Base-by-base conservation (phyloP, 2,797 vertebrate species). In the Coendou prehensilis region DNA sequence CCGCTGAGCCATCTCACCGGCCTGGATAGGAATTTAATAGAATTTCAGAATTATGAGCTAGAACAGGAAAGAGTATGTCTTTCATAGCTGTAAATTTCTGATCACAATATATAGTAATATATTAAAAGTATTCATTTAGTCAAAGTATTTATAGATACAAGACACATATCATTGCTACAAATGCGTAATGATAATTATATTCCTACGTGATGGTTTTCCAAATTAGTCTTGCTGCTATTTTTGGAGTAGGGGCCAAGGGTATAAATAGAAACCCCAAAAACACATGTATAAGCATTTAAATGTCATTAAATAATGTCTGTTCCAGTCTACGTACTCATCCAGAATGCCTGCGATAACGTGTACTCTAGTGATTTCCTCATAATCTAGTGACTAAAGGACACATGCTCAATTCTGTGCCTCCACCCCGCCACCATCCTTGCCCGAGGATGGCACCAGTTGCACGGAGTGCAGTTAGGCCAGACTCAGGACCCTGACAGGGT, bases 371-470 rank as follows among this genome's bases (percentile, higher is more conserved):
- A 41, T 56, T 57, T 7, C 20, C 6, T 5, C 6, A 28, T 22
- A 10, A 37, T 2, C 11, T 78, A n/a, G 2, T 76, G 28, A 41
- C 37, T 41, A 3, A 59, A 50, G 41, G 71, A 80, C n/a, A 3
- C 37, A 61, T 13, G 1, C 7, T 59, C 11, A 33, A 18, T 10
- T n/a, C 56, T 59, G 56, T 2, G 28, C 4, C 18, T 9, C 14
- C 6, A 0, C 37, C 1, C 71, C 2, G 2, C 47, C 10, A 22
- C 5, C 11, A 6, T 18, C 20, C 6, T 28, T 28, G 17, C 22
- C 37, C 57, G 6, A 20, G 14, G 54, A 4, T 9, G 22, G 28
- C 6, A 13, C 13, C 28, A 8, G 5, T 45, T 78, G 9, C 4
- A 47, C 28, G 22, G 33, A 37, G n/a, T 14, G 22, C 30, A 14